Percentiles rank a stretch among this genome's conserved stretches.
phyloP scores from a whole-genome alignment of 2,888 invertebrate species.

The Acleris literana region DNA sequence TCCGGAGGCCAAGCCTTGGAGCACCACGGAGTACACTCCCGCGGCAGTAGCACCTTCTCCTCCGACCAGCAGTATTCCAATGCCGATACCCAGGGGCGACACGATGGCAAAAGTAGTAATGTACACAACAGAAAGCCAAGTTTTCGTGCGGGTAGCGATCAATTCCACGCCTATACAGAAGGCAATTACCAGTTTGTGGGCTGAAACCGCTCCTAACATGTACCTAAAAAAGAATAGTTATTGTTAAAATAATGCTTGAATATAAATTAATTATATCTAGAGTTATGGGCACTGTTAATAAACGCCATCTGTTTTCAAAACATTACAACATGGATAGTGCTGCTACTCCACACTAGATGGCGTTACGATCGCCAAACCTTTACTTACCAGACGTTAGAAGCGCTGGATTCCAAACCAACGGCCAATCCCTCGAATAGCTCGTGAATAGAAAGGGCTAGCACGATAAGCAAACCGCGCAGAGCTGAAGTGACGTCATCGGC shows the following conservation, averaged over 20 bases:
- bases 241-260: background rate
- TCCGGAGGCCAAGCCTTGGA: slow-evolving; percentile 95
- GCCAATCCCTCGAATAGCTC: slow-evolving; percentile 94
- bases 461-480: slow-evolving; percentile 89
- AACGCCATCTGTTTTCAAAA: slow-evolving; percentile 49
- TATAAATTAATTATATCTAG: too few relatives aligned
- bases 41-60: slow-evolving; percentile 82
- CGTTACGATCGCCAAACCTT: slow-evolving; percentile 15
- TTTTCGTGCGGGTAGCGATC: slow-evolving; percentile 87
- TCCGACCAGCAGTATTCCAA: slow-evolving; percentile 87
- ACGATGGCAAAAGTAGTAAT: slow-evolving; percentile 90
- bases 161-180: slow-evolving; percentile 95
- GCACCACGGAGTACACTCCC: slow-evolving; percentile 85
- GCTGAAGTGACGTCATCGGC: slow-evolving; percentile 78
- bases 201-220: slow-evolving; percentile 92
- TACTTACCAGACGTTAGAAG: slow-evolving; percentile 70
- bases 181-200: slow-evolving; percentile 93
- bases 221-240: slow-evolving; percentile 77
- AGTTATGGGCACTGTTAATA: background rate
- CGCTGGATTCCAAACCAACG: slow-evolving; percentile 88
- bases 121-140: slow-evolving; percentile 85
- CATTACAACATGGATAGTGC: slow-evolving; percentile 9
- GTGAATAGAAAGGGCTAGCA: slow-evolving; percentile 92
- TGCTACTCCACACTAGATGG: slow-evolving; percentile 49
- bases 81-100: slow-evolving; percentile 91